Base-by-base conservation (phyloP, 2,113 vertebrate species). In the Peromyscus polionotus region DNA sequence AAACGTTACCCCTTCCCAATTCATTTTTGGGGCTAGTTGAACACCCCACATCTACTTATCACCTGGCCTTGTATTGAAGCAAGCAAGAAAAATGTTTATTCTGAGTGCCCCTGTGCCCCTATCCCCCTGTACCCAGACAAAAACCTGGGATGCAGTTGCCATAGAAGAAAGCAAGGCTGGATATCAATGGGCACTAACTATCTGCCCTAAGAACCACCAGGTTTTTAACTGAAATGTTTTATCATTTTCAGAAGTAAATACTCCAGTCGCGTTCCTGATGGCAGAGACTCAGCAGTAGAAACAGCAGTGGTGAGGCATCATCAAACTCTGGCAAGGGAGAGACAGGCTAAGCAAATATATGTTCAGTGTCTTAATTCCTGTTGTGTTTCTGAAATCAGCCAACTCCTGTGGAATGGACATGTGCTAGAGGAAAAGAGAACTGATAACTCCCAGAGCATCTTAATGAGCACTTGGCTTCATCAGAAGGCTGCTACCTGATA, bases 331-430 rank as follows among this genome's bases (percentile, higher is more conserved):
- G 6, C 83, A 81, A 42, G 70, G 77, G 96, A 68, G 70, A 89
- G 72, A 65, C 88, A 42, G 79, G 45, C 83, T 96, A 91, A 95
- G 57, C 61, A 93, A 92, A 97, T 59, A 76, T 36, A 28, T 72
- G 57, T 39, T 92, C 36, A 45, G 70, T 70, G 24, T n/a, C 73
- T 80, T 83, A 48, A 80, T 93, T 90, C 42, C 87, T 88, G 65
- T 19, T 84, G 93, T 57, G 57, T 90, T 91, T 97, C 79, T 94
- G 89, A 96, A 96, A 91, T 67, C 83, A 97, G 91, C 83, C 96
- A 90, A 7, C 42, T 94, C 68, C 73, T 88, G 79, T 42, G 51
- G 77, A 96, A 96, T 28, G 86, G 91, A 76, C 83, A 68, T 76
- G 59, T 93, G 63, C 75, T 94, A 54, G 68, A 88, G 24, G n/a